These are phyloP conservation scores for Orthosia gracilis DNA, from an alignment of 2,888 invertebrate species.

Conservation along the genomic window DNA sequence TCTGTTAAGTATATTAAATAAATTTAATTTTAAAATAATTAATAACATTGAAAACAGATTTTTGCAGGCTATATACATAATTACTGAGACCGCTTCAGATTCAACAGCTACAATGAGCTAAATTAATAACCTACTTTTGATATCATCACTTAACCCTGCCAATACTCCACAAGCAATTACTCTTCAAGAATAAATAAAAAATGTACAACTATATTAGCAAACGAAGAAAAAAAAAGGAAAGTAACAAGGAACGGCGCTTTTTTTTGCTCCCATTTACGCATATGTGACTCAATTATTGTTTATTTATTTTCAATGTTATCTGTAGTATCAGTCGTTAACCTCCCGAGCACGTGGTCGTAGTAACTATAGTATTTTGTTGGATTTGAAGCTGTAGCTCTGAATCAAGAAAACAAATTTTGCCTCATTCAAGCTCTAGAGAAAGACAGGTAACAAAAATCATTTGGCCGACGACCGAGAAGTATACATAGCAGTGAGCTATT, in stretches of 20 bases:
- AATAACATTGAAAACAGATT: neutral
- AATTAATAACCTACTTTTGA: constrained; percentile 28
- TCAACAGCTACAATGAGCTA: constrained; percentile 9
- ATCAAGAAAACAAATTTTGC: constrained; percentile 88
- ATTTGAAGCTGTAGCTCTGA: constrained; percentile 91
- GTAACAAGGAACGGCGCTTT: constrained; percentile 19
- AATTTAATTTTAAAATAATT: constrained; percentile 2
- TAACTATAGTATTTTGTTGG: constrained; percentile 88
- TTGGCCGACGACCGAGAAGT: constrained; percentile 91
- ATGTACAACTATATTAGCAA: neutral
- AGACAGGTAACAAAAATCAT: constrained; percentile 90
- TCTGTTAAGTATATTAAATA: neutral
- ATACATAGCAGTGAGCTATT: constrained; percentile 91
- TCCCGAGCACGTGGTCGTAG: constrained; percentile 87
- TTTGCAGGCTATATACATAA: neutral
- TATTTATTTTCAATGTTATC: constrained; percentile 89
- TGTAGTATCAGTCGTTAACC: constrained; percentile 89
- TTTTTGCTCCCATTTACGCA: constrained; percentile 50
- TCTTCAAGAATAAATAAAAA: constrained; percentile 7
- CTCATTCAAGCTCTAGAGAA: constrained; percentile 91
- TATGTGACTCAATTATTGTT: constrained; percentile 76
- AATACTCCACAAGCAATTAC: constrained; percentile 32
- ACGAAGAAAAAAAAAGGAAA: constrained; percentile 12
- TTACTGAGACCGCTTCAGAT: constrained; percentile 5
- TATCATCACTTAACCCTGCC: constrained; percentile 48